Evolutionary conservation across 2,888 invertebrate genomes (phyloP).

Genomic region (Panzeria rudis): DNA sequence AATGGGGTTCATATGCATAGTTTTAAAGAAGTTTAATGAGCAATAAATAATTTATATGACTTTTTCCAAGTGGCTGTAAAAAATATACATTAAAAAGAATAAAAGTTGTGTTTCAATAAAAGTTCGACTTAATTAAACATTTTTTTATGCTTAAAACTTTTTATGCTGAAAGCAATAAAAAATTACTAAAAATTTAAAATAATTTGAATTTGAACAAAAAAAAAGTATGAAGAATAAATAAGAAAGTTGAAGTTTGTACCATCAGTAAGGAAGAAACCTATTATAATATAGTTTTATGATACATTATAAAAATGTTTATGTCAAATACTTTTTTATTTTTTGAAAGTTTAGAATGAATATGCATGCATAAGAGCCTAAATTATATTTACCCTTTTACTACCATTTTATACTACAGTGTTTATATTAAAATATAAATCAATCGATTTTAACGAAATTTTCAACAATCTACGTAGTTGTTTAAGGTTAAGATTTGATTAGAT

Average conservation of each 20-base stretch:
- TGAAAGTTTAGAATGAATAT: neutral
- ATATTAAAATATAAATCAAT: no score
- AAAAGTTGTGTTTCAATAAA: neutral
- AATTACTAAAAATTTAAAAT: slow-evolving; percentile 1
- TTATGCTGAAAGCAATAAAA: neutral
- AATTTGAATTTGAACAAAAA: slow-evolving; percentile 15
- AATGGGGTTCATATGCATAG: neutral
- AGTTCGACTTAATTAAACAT: neutral
- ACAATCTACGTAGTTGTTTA: no score
- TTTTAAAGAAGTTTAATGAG: neutral
- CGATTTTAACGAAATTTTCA: no score
- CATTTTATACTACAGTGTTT: neutral
- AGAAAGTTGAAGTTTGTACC: neutral
- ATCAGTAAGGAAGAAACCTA: neutral
- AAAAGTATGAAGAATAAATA: neutral
- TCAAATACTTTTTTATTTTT: neutral
- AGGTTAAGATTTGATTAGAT: no score
- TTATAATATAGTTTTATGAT: neutral
- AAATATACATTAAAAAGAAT: neutral
- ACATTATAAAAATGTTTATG: neutral
- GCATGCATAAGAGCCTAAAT: neutral
- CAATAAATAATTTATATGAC: neutral
- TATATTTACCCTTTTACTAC: neutral
- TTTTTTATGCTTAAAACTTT: neutral
- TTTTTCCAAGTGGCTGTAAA: slow-evolving; percentile 16